Base-by-base conservation (phyloP, 2,888 invertebrate genomes). In the Thalpophila matura region DNA sequence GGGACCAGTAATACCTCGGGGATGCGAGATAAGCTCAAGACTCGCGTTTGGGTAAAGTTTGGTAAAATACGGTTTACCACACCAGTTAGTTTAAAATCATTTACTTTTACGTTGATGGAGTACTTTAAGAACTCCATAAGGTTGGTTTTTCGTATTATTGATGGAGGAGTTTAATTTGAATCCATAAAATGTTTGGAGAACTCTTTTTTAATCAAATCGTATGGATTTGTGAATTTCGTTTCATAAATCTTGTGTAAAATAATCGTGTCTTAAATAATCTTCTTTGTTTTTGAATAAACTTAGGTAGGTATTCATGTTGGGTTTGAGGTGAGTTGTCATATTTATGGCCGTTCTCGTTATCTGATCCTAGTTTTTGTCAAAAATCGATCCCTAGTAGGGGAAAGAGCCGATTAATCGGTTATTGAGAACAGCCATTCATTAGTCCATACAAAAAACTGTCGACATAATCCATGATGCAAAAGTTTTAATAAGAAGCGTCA, bases 1-100 rank as follows among this genome's bases (percentile, higher is more conserved):
- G 1, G 29, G 7, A 26, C 2, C 51, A 27, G 33, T 37, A 53
- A 53, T 40, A 55, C 59, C 49, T 37, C 6, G 10, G 62, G 43
- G 62, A 58, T 43, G 14, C n/a, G 35, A 43, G 55, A 62, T 65
- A 63, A 59, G 29, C 46, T 5, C 22, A 35, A 24, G 10, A 20
- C 33, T 5, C 16, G 37, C 63, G 42, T 61, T 58, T 29, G 16
- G 35, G n/a, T 12, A 22, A 67, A 53, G 35, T 56, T 67, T 27
- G 18, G 16, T 29, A 38, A 46, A 42, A 59, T 42, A 42, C 37
- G 37, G n/a, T 10, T 10, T 14, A 29, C 26, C 12, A 20, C 35
- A 3, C 18, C 42, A 51, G 18, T 42, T 27, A 35, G 24, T 50
- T 45, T 29, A 54, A 61, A 71, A 55, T 49, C 18, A 37, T 64